Conservation (phyloP, 2,113 vertebrate genomes). For the Anarrhichthys ocellatus region DNA sequence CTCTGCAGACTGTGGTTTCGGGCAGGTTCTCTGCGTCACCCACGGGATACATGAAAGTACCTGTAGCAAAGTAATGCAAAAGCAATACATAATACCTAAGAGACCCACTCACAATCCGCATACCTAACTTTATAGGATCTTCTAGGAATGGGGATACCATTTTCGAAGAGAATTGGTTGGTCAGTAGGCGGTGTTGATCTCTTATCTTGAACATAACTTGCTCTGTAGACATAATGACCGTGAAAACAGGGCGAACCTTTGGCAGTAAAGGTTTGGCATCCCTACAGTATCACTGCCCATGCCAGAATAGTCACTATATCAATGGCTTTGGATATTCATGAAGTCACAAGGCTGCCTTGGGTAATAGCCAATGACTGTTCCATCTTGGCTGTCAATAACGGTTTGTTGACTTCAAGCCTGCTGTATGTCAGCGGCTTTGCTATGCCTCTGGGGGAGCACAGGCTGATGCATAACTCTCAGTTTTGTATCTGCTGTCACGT, state of each 20-base stretch:
- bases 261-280: background rate
- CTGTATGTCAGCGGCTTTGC: conserved; percentile 25
- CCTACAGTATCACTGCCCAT: background rate
- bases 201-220: too few species aligned
- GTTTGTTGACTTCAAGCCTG: conserved; percentile 29
- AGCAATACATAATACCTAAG: background rate
- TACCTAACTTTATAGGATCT: background rate
- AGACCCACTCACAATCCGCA: background rate
- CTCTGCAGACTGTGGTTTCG: background rate
- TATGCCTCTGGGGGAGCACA: background rate
- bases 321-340: conserved; percentile 38
- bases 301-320: conserved; percentile 8
- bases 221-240: background rate
- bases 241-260: background rate
- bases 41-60: too few species aligned
- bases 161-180: too few species aligned
- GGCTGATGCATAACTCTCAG: background rate
- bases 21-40: too few species aligned
- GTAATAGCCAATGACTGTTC: conserved; percentile 18
- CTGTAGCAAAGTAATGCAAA: too few species aligned
- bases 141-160: too few species aligned
- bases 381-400: conserved; percentile 31
- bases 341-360: conserved; percentile 16
- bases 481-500: conserved; percentile 15
- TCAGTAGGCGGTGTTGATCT: too few species aligned